phyloP scores from a whole-genome alignment of 2,888 invertebrate species.

The Desoria tigrina region DNA sequence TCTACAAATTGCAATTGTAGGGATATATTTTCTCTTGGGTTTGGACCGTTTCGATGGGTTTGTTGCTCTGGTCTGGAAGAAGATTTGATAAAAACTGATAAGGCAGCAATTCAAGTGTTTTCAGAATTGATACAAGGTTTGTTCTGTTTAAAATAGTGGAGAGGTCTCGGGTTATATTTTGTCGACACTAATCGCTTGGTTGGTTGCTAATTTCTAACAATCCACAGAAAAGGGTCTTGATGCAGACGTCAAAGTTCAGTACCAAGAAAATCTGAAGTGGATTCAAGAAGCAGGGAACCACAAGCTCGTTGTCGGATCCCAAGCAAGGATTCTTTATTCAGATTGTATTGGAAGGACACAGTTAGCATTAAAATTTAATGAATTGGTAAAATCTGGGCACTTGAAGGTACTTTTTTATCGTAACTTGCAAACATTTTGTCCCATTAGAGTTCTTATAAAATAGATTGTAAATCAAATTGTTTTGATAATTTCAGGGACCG shows the following conservation, averaged over 20 bases:
- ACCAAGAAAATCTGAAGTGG: constrained; percentile 64
- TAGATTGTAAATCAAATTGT: constrained; percentile 2
- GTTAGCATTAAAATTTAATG: constrained; percentile 63
- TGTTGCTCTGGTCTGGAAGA: constrained; percentile 61
- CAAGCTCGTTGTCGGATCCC: constrained; percentile 62
- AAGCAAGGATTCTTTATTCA: constrained; percentile 65
- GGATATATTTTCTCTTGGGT: constrained; percentile 67
- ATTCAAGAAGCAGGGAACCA: constrained; percentile 62
- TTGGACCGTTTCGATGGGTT: constrained; percentile 68
- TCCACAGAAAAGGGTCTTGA: constrained; percentile 57
- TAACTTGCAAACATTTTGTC: too few relatives aligned
- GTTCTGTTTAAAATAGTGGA: too few relatives aligned
- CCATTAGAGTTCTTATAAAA: too few relatives aligned
- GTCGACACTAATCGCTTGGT: too few relatives aligned
- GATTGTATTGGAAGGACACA: constrained; percentile 62
- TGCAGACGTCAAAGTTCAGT: constrained; percentile 60
- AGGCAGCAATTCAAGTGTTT: constrained; percentile 60
- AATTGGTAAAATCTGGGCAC: constrained; percentile 59
- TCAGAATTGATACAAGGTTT: constrained; percentile 55
- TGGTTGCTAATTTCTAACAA: too few relatives aligned
- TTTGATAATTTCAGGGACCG: constrained; percentile 57
- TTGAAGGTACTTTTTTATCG: constrained; percentile 58
- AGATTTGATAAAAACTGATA: constrained; percentile 62
- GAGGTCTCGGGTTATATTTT: too few relatives aligned
- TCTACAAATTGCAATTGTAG: constrained; percentile 54